Evolutionary conservation across 2,888 invertebrate species (phyloP).

Genomic region (Helobdella robusta): DNA sequence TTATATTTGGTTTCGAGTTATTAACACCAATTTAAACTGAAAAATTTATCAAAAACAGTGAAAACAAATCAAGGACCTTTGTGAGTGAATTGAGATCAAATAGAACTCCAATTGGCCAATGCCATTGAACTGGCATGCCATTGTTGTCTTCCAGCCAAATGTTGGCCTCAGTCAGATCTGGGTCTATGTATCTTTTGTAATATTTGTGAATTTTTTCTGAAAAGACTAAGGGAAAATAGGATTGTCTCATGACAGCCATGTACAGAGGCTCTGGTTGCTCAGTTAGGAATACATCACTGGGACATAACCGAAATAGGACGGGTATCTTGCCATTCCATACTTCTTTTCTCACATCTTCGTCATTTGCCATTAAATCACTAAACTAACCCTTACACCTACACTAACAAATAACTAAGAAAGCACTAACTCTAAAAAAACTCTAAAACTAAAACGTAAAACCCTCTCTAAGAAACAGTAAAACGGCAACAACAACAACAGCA

Average conservation of each 20-base stretch:
- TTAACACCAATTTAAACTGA: not conserved
- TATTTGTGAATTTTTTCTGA: constrained; percentile 84
- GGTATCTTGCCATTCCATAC: constrained; percentile 93
- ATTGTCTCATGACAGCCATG: constrained; percentile 81
- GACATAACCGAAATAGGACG: constrained; percentile 76
- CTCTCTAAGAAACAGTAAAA: too few species aligned
- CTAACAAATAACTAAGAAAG: too few species aligned
- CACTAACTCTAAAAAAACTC: too few species aligned
- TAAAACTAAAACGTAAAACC: too few species aligned
- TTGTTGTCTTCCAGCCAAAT: constrained; percentile 83
- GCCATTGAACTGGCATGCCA: constrained; percentile 79
- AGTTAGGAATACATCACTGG: constrained; percentile 71
- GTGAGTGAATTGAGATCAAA: constrained; percentile 60
- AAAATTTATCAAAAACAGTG: not conserved
- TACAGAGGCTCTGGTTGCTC: constrained; percentile 72
- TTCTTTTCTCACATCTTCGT: constrained; percentile 83
- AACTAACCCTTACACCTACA: too few species aligned
- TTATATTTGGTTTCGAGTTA: not conserved
- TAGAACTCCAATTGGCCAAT: constrained; percentile 70
- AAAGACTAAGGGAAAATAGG: constrained; percentile 80
- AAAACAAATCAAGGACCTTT: not conserved
- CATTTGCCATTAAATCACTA: constrained; percentile 67
- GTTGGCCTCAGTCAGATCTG: constrained; percentile 56
- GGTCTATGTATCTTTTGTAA: constrained; percentile 68
- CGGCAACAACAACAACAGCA: too few species aligned